Base-by-base conservation (phyloP, 2,888 invertebrate species). In the Andrena camellia region DNA sequence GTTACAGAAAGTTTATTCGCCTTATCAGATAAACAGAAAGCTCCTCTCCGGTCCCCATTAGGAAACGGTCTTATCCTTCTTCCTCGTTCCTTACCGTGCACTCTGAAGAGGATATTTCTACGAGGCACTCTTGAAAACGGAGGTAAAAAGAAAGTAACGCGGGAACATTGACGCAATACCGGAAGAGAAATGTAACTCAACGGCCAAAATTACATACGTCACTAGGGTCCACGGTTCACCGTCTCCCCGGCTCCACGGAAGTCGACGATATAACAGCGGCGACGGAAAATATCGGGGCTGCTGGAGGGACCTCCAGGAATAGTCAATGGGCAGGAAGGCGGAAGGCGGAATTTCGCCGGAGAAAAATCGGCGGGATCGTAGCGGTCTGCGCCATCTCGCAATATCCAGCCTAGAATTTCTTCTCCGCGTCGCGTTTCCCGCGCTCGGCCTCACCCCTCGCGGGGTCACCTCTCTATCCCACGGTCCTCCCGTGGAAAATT, bases 351-450 rank as follows among this genome's bases (percentile, higher is more conserved):
- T 42, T 78, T 60, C 31, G 33, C 60, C 23, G 48, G 57, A 48
- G 66, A 17, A 64, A 66, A 76, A 66, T 75, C 60, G 13, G 42
- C 42, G 42, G 42, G 13, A 42, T 1, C 42, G 42, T 13, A 42
- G 42, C 7, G 59, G 7, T 35, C 35, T 50, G 33, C 26, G 26
- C 4, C 4, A 26, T 57, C 57, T 57, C 76, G 59, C 54, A 77
- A 80, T 80, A 71, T 81, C 33, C 42, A 48, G 42, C n/a, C 42
- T 54, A 71, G 48, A 71, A 76, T 79, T 73, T 63, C 42, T 33
- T n/a, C n/a, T 0, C 8, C 20, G 1, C 17, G 60, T 2, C 64
- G 31, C 60, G 35, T 20, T 67, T 66, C 42, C 29, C 17, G 48
- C 35, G 26, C 66, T n/a, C 20, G 29, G n/a, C 35, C n/a, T 62